Percentiles rank a stretch among this genome's conserved stretches.
These are phyloP conservation scores for Ganaspis brasiliensis DNA, from an alignment of 2,888 invertebrate genomes.

Conservation along the genomic window DNA sequence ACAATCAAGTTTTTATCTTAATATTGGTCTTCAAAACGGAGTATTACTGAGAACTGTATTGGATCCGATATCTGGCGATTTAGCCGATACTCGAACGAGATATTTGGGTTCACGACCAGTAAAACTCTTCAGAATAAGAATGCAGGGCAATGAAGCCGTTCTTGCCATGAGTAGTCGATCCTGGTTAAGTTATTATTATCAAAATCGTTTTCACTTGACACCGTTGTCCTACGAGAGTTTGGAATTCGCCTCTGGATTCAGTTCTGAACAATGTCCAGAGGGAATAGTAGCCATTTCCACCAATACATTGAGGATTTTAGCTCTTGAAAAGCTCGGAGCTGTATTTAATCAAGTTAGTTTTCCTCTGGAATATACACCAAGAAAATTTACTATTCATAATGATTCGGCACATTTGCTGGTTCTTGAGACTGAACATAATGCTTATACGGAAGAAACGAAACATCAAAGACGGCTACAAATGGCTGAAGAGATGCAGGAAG, in stretches of 20 bases:
- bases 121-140: slow-evolving; percentile 96
- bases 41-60: slow-evolving; percentile 95
- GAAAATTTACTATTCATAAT: slow-evolving; percentile 95
- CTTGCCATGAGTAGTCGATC: slow-evolving; percentile 98
- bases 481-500: slow-evolving; percentile 99
- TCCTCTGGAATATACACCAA: slow-evolving; percentile 96
- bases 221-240: slow-evolving; percentile 97
- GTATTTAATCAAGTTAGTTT: slow-evolving; percentile 98
- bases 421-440: slow-evolving; percentile 98
- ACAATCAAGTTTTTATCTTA: slow-evolving; percentile 92
- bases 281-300: slow-evolving; percentile 99
- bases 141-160: slow-evolving; percentile 98
- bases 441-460: slow-evolving; percentile 98
- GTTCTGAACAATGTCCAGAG: slow-evolving; percentile 98
- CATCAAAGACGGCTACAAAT: slow-evolving; percentile 95
- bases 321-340: slow-evolving; percentile 98
- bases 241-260: slow-evolving; percentile 98
- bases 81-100: slow-evolving; percentile 97
- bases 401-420: slow-evolving; percentile 95
- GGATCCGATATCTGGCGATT: slow-evolving; percentile 97
- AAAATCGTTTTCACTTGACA: slow-evolving; percentile 97
- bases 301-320: slow-evolving; percentile 97
- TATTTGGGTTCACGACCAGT: slow-evolving; percentile 98
- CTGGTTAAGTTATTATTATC: slow-evolving; percentile 99
- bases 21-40: slow-evolving; percentile 98